Evolutionary conservation across 1,140 invertebrate genomes (phyloP).

Genomic region (Cyrtorhinus lividipennis): DNA sequence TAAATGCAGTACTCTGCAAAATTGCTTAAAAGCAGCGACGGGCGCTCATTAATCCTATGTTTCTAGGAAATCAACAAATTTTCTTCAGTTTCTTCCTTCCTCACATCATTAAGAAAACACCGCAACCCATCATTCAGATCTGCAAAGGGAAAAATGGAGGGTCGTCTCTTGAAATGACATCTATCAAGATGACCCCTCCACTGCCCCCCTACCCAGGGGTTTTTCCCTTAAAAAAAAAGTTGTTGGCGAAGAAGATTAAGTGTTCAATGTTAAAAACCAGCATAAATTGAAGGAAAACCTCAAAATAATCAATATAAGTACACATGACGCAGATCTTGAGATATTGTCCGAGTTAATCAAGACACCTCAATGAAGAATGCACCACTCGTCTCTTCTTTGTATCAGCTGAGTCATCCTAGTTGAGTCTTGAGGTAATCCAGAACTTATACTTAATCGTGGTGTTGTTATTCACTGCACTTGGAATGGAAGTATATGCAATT

Average conservation of each 20-base stretch:
- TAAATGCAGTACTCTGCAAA: no score
- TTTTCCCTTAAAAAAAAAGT: not conserved
- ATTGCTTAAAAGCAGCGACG: no score
- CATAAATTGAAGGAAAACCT: no score
- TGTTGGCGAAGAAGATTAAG: conserved; percentile 1
- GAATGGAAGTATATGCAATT: not conserved
- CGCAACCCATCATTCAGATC: not conserved
- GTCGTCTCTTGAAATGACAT: not conserved
- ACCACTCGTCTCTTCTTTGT: not conserved
- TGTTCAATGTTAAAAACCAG: not conserved
- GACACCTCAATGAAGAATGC: not conserved
- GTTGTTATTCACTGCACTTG: no score
- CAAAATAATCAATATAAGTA: no score
- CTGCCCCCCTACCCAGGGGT: conserved; percentile 6
- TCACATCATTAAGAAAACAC: not conserved
- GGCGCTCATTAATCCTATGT: no score
- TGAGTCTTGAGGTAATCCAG: not conserved
- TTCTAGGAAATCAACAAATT: not conserved
- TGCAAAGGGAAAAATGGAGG: not conserved
- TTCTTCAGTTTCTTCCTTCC: not conserved
- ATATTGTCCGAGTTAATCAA: not conserved
- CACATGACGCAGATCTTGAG: not conserved
- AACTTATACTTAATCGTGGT: not conserved
- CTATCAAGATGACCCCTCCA: not conserved
- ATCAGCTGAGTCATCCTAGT: not conserved